phyloP scores from a whole-genome alignment of 2,888 invertebrate genomes.

The Pelosia muscerda region DNA sequence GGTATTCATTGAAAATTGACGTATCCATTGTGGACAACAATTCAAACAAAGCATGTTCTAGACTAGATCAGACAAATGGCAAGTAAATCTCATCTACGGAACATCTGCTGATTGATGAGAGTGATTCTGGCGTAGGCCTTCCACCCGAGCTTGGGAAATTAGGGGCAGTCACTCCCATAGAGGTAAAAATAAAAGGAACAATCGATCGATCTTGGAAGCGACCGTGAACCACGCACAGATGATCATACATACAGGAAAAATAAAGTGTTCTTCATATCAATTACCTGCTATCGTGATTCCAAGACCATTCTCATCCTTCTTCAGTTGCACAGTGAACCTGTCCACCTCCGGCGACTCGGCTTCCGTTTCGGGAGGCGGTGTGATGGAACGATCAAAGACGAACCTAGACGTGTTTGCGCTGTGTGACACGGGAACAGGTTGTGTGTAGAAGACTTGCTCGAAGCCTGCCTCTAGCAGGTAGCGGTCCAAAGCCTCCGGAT shows the following conservation, averaged over 20 bases:
- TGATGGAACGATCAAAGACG: conserved; percentile 75
- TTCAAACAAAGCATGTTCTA: no score
- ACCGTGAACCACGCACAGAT: neutral
- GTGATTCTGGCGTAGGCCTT: no score
- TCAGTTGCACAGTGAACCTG: conserved; percentile 96
- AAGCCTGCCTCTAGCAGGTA: conserved; percentile 94
- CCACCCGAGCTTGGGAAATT: no score
- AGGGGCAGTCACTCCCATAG: no score
- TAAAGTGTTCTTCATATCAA: conserved; percentile 12
- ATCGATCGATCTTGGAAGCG: neutral
- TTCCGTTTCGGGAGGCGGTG: conserved; percentile 84
- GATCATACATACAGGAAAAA: no score
- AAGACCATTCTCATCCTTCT: conserved; percentile 96
- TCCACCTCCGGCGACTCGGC: conserved; percentile 96
- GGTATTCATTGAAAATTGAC: no score
- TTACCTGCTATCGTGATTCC: conserved; percentile 97
- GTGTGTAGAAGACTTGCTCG: conserved; percentile 90
- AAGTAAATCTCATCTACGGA: no score
- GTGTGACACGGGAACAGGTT: conserved; percentile 67
- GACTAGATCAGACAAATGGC: no score
- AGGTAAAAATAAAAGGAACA: no score
- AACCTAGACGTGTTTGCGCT: conserved; percentile 68
- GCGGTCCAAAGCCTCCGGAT: conserved; percentile 94
- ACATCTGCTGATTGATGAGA: no score
- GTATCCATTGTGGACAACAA: no score